Percentiles rank a stretch among this genome's conserved stretches.
phyloP scores from a whole-genome alignment of 2,113 vertebrate genomes.

The Cariama cristata region DNA sequence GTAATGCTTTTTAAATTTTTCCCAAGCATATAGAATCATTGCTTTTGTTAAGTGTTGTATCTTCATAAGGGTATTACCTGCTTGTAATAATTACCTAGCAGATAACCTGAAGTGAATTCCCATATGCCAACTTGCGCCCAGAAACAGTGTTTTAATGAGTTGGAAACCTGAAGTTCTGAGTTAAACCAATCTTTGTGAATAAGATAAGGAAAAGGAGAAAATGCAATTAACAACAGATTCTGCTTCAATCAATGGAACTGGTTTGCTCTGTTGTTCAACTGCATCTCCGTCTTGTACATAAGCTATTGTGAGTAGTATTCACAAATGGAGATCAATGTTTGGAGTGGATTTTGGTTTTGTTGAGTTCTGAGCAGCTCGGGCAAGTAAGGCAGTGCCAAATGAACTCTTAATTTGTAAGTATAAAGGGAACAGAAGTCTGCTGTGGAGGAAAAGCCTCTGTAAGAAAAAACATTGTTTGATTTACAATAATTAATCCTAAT shows the following conservation, averaged over 20 bases:
- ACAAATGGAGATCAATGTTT: neutral
- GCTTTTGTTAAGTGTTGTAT: neutral
- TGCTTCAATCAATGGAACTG: neutral
- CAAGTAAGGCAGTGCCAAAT: neutral
- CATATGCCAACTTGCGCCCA: neutral
- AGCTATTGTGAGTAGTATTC: neutral
- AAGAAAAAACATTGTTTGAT: too few species aligned
- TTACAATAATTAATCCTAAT: too few species aligned
- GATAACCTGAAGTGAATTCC: neutral
- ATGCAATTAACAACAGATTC: neutral
- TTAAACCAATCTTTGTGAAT: neutral
- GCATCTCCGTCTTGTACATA: neutral
- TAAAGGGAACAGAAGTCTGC: neutral
- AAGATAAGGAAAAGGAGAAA: neutral
- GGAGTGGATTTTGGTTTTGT: neutral
- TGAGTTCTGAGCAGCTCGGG: neutral
- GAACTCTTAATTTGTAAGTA: neutral
- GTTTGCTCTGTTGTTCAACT: neutral
- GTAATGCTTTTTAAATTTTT: neutral
- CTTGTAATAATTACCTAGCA: neutral
- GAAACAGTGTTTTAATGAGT: neutral
- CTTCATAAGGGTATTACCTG: neutral
- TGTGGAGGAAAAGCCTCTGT: neutral
- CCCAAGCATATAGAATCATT: neutral
- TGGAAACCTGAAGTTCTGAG: neutral